Evolutionary conservation across 2,113 vertebrate species (phyloP).

Genomic region (Prietella phreatophila): DNA sequence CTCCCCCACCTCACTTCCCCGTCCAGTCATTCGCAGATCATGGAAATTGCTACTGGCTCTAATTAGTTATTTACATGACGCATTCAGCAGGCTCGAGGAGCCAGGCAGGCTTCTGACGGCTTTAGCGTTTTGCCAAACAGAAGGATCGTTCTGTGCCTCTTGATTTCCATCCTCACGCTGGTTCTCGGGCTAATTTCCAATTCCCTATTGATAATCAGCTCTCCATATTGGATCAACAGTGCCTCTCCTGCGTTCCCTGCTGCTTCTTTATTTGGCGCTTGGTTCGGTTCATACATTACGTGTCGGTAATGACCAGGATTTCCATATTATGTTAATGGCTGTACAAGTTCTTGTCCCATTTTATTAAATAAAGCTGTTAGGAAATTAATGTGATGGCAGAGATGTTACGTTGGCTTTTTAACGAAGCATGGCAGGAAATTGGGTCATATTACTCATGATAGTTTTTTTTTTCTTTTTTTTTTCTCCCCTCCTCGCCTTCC

Average conservation of each 20-base stretch:
- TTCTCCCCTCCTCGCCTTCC: background rate
- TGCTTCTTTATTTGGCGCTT: conserved; percentile 30
- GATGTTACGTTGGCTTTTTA: conserved; percentile 58
- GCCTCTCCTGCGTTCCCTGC: conserved; percentile 56
- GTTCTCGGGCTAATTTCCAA: conserved; percentile 41
- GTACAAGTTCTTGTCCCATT: conserved; percentile 69
- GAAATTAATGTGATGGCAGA: conserved; percentile 71
- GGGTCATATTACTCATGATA: conserved; percentile 69
- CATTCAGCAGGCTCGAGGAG: conserved; percentile 55
- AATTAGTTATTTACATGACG: conserved; percentile 74
- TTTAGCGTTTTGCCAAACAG: conserved; percentile 53
- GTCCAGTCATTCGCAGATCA: conserved; percentile 63
- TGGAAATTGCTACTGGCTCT: conserved; percentile 54
- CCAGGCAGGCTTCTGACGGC: conserved; percentile 52
- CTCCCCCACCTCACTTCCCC: conserved; percentile 62
- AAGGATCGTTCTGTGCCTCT: conserved; percentile 29
- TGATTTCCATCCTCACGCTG: conserved; percentile 14
- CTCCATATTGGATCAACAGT: conserved; percentile 60
- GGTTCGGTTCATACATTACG: conserved; percentile 71
- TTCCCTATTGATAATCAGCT: conserved; percentile 62
- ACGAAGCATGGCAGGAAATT: conserved; percentile 69
- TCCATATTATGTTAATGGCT: conserved; percentile 77
- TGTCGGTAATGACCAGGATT: conserved; percentile 74
- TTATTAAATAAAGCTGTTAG: conserved; percentile 82
- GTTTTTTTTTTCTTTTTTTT: conserved; percentile 54